Conservation (phyloP, 2,797 vertebrate genomes). For the Hybognathus amarus region DNA sequence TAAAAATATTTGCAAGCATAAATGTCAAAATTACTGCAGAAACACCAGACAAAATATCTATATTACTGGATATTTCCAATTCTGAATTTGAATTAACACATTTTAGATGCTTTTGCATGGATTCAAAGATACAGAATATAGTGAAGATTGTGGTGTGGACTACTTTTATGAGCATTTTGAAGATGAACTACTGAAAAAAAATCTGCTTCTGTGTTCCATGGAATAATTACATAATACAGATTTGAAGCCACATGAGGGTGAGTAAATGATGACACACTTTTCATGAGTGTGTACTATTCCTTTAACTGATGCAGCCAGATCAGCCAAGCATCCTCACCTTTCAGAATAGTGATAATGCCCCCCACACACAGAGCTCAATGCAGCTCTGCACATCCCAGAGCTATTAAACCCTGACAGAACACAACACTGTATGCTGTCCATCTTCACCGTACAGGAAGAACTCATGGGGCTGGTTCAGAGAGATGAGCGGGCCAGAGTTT, state of each 20-base stretch:
- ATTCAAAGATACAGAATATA: background rate
- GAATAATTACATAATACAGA: background rate
- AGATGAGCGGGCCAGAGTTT: constrained; percentile 50
- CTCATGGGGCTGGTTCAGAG: constrained; percentile 51
- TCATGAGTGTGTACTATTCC: background rate
- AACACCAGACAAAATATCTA: background rate
- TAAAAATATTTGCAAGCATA: background rate
- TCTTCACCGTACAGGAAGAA: constrained; percentile 59
- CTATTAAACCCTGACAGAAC: constrained; percentile 68
- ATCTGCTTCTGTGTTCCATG: background rate
- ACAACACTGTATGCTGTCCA: constrained; percentile 59
- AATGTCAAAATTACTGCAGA: background rate
- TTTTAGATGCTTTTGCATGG: background rate
- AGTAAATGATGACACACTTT: constrained; percentile 9
- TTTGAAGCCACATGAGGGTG: background rate
- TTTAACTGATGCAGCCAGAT: constrained; percentile 46
- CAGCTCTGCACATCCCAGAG: constrained; percentile 59
- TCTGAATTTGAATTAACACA: background rate
- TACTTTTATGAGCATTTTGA: background rate
- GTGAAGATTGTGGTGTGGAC: background rate
- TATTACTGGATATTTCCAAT: background rate
- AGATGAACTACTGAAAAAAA: background rate
- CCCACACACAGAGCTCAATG: constrained; percentile 30
- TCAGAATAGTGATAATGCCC: constrained; percentile 46
- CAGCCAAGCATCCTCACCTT: constrained; percentile 39